Conservation (phyloP, 23 tunicate species). For the Trididemnum clinides region DNA sequence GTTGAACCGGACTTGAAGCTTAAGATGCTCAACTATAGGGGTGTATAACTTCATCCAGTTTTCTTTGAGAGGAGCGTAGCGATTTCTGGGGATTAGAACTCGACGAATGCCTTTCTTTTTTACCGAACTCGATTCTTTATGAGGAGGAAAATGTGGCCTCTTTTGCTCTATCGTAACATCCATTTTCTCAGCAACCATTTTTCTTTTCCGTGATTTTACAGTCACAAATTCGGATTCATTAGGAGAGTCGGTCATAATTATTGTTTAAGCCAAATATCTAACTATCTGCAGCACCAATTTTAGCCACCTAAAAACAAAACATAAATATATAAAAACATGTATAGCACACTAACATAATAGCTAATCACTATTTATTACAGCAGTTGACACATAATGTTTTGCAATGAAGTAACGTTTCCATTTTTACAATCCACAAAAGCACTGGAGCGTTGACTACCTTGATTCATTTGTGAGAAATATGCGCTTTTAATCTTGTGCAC, state of each 20-base stretch:
- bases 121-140: slow-evolving; percentile 29
- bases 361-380: too few species aligned
- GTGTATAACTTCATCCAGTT: slow-evolving; percentile 89
- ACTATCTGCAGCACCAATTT: too few species aligned
- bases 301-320: too few species aligned
- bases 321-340: too few species aligned
- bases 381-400: too few species aligned
- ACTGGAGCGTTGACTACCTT: too few species aligned
- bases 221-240: slow-evolving; percentile 6
- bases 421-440: too few species aligned
- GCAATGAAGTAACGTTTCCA: too few species aligned
- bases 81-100: slow-evolving; percentile 78
- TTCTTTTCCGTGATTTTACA: slow-evolving; percentile 37
- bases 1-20: slow-evolving; percentile 85
- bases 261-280: too few species aligned
- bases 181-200: slow-evolving; percentile 23
- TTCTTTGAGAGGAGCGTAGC: slow-evolving; percentile 94
- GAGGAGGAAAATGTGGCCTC: slow-evolving; percentile 77
- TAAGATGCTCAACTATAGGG: slow-evolving; percentile 85
- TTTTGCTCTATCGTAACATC: slow-evolving; percentile 11
- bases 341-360: too few species aligned
- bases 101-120: slow-evolving; percentile 56
- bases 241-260: not conserved
- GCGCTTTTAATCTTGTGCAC: too few species aligned
- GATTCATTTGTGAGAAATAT: too few species aligned